These are phyloP conservation scores for Phymorhynchus buccinoides DNA, from an alignment of 1,140 invertebrate species.

Conservation along the genomic window DNA sequence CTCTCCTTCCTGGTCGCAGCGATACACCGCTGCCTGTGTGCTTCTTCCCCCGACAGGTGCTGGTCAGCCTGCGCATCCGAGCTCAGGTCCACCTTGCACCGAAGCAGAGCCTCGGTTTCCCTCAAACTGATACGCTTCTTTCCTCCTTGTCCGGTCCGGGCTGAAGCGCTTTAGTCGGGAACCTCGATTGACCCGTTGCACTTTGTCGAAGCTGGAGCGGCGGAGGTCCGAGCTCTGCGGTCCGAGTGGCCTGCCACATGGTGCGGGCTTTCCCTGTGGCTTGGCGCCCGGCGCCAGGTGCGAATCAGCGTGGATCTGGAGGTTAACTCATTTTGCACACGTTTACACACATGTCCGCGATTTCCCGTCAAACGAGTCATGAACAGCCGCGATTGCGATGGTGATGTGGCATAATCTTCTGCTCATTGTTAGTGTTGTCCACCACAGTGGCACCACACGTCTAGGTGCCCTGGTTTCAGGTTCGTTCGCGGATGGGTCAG, in stretches of 20 bases:
- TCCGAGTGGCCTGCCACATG: constrained; percentile 4
- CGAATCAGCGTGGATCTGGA: constrained; percentile 48
- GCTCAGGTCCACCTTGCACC: constrained; percentile 51
- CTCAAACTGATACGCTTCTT: constrained; percentile 39
- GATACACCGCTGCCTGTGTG: constrained; percentile 47
- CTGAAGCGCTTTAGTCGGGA: neutral
- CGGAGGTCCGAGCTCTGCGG: neutral
- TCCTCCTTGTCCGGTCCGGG: neutral
- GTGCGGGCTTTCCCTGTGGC: constrained; percentile 47
- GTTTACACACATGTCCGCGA: constrained; percentile 51
- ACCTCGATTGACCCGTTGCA: neutral
- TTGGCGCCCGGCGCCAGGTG: constrained; percentile 49
- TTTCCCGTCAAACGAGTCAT: constrained; percentile 51
- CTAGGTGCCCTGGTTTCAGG: constrained; percentile 1
- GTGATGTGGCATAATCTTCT: too few relatives aligned
- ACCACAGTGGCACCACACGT: neutral
- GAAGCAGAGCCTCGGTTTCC: constrained; percentile 46
- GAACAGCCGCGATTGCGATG: neutral
- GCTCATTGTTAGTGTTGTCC: neutral
- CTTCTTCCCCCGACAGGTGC: constrained; percentile 51
- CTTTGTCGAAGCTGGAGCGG: neutral
- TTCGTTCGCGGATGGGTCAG: neutral
- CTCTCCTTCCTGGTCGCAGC: constrained; percentile 23
- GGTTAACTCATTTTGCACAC: constrained; percentile 54
- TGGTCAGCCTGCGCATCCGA: constrained; percentile 48